phyloP scores from a whole-genome alignment of 2,888 invertebrate species.

The Ellobium chinense region DNA sequence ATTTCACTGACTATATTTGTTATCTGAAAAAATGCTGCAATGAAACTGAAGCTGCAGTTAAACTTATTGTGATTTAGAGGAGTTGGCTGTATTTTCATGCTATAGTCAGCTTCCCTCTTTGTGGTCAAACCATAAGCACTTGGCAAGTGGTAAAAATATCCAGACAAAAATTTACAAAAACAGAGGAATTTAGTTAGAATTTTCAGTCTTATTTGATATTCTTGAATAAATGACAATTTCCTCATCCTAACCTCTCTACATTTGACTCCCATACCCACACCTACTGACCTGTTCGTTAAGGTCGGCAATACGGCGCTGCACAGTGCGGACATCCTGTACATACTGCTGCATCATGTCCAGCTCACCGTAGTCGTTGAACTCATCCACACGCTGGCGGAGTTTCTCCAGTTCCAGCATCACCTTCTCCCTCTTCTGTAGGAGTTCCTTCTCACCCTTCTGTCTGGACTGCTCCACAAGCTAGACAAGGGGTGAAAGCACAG shows the following conservation, averaged over 20 bases:
- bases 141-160: not conserved
- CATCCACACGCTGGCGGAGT: slow-evolving; percentile 86
- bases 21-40: no score
- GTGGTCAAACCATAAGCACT: no score
- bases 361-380: slow-evolving; percentile 91
- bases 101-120: no score
- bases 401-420: slow-evolving; percentile 86
- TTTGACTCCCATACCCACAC: no score
- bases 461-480: slow-evolving; percentile 89
- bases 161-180: not conserved
- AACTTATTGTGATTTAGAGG: no score
- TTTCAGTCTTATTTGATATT: no score
- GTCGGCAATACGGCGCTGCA: slow-evolving; percentile 87
- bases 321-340: slow-evolving; percentile 85
- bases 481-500: slow-evolving; percentile 30
- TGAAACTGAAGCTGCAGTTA: no score
- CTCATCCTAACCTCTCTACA: no score
- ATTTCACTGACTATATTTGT: no score
- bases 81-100: no score
- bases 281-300: slow-evolving; percentile 83
- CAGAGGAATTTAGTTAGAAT: no score
- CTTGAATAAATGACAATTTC: no score
- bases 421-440: slow-evolving; percentile 85
- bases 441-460: slow-evolving; percentile 89
- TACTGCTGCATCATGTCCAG: slow-evolving; percentile 88